Conservation (phyloP, 2,888 invertebrate species). For the Rugalucina vietnamica region DNA sequence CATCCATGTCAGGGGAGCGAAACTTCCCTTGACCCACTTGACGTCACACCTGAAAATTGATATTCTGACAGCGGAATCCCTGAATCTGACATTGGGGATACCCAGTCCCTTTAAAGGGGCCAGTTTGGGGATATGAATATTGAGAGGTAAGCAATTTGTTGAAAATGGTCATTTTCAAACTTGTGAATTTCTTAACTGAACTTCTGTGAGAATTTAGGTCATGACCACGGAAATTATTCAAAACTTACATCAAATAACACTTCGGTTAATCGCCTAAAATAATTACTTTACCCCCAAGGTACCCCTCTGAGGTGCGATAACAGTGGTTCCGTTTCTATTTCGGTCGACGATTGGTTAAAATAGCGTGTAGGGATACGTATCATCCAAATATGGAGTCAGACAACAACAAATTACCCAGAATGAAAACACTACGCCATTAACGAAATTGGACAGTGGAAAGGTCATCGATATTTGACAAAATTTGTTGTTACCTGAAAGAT, state of each 20-base stretch:
- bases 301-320: slow-evolving; percentile 52
- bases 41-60: neutral
- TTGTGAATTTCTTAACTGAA: too few species aligned
- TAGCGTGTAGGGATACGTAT: slow-evolving; percentile 67
- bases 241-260: too few species aligned
- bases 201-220: too few species aligned
- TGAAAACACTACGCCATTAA: slow-evolving; percentile 78
- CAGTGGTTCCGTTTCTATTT: slow-evolving; percentile 20
- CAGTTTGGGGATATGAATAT: neutral
- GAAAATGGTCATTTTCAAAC: too few species aligned
- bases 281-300: slow-evolving; percentile 2
- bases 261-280: too few species aligned
- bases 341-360: slow-evolving; percentile 48
- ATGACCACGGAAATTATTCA: too few species aligned
- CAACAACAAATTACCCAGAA: slow-evolving; percentile 76
- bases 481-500: neutral
- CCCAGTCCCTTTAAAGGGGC: slow-evolving; percentile 57
- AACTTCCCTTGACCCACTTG: too few species aligned
- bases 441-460: slow-evolving; percentile 69
- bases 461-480: slow-evolving; percentile 50
- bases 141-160: too few species aligned
- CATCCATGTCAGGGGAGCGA: neutral
- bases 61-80: neutral
- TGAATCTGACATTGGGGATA: slow-evolving; percentile 38
- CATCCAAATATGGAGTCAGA: slow-evolving; percentile 77